Base-by-base conservation (phyloP, 2,113 vertebrate species). In the Callipepla squamata region DNA sequence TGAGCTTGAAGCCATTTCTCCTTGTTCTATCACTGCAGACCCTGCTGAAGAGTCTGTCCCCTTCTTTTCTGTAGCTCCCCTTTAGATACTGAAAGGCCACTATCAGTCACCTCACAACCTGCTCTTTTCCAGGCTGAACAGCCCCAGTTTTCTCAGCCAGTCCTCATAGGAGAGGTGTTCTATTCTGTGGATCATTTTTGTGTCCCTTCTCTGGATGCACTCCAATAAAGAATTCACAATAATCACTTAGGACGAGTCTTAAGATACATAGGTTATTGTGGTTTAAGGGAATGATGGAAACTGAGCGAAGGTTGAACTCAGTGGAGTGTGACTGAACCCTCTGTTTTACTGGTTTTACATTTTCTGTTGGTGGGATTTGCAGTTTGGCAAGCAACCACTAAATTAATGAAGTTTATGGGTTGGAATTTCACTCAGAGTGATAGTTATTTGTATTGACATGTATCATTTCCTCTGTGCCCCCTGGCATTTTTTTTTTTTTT, bases 371-470 rank as follows among this genome's bases (percentile, higher is more conserved):
- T 87, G 85, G 59, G 79, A 70, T 95, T 93, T 93, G 25, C 58
- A 92, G 16, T 77, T 63, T 95, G 93, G 84, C 92, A 95, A 92
- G 32, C 15, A 92, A 95, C 63, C 59, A 85, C 50, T 30, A 89
- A 87, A 92, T 85, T 96, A 93, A 93, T 93, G 79, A 95, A 96
- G 55, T 42, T 94, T 40, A 44, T n/a, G 42, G 75, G 10, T 75
- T 91, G 87, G 89, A 94, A 93, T 96, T 95, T 93, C 28, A 91
- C 70, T 22, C 70, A 93, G 67, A 89, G 78, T 93, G 51, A 69
- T 92, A 82, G 81, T 40, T 94, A 91, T 87, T 96, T 94, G 93
- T 95, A 91, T 95, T 95, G 93, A 94, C 75, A 89, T 89, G 87
- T 82, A 95, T 89, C 17, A 62, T 89, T 93, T 95, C 89, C 81